A percentile compares a stretch with the other conserved stretches of the same genome.
Conservation (phyloP, 2,113 vertebrate genomes). For the Cardinalis cardinalis region DNA sequence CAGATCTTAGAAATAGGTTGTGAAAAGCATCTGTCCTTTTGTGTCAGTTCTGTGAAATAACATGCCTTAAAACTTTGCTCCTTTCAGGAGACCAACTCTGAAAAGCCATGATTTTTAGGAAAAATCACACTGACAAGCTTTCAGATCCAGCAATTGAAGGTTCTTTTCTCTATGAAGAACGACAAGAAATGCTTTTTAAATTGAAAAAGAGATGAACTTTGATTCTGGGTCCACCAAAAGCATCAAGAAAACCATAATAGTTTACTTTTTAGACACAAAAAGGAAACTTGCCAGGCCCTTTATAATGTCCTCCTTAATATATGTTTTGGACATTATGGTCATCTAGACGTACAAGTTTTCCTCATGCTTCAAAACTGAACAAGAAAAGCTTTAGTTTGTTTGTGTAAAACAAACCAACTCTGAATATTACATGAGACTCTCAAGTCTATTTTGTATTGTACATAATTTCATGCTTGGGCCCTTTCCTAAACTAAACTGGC, state of each 20-base stretch:
- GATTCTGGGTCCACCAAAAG: background rate
- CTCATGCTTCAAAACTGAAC: background rate
- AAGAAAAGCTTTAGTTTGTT: background rate
- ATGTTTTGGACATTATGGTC: background rate
- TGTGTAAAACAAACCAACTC: background rate
- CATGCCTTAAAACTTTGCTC: constrained; percentile 1
- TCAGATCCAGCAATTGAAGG: background rate
- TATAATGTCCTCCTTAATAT: background rate
- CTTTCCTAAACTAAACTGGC: background rate
- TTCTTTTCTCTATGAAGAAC: constrained; percentile 10
- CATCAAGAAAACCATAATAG: background rate
- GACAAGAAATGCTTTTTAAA: background rate
- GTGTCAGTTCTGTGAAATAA: background rate
- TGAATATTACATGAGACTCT: background rate
- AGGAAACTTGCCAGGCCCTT: background rate
- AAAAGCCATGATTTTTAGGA: constrained; percentile 38
- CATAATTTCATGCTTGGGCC: background rate
- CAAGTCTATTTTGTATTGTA: background rate
- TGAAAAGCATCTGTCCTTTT: constrained; percentile 5
- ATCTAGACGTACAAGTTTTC: background rate
- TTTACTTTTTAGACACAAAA: background rate
- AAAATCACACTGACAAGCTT: constrained; percentile 36
- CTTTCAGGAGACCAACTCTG: constrained; percentile 5
- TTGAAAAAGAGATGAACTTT: background rate
- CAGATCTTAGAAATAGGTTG: background rate